Evolutionary conservation across 2,888 invertebrate genomes (phyloP).

Genomic region (Scaptomyza reducta): DNA sequence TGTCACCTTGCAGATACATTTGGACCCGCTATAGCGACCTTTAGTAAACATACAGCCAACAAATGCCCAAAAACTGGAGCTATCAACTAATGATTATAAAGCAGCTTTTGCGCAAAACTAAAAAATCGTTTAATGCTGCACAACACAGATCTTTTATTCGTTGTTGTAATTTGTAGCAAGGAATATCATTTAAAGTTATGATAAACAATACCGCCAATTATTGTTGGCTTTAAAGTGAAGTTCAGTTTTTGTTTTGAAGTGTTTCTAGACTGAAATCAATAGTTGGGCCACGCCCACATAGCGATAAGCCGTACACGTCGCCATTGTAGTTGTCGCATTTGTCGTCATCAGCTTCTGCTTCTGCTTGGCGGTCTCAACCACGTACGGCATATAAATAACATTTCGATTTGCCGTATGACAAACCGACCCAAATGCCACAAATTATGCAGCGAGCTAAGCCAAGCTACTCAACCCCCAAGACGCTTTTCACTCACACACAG

Average conservation of each 20-base stretch:
- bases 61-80: no score
- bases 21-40: no score
- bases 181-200: no score
- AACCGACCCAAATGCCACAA: constrained; percentile 69
- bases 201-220: no score
- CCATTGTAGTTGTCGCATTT: constrained; percentile 71
- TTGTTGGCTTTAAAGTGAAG: not conserved
- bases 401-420: constrained; percentile 78
- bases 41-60: no score
- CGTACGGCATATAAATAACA: constrained; percentile 77
- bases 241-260: not conserved
- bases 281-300: constrained; percentile 18
- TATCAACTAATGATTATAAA: no score
- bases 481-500: not conserved
- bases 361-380: constrained; percentile 48
- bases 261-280: not conserved
- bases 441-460: constrained; percentile 60
- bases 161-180: no score
- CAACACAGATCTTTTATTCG: no score
- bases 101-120: no score
- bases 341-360: constrained; percentile 67
- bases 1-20: no score
- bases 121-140: no score
- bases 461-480: not conserved
- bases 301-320: constrained; percentile 74